Percentiles rank a stretch among this genome's conserved stretches.
Evolutionary conservation across 2,797 vertebrate genomes (phyloP).

Genomic region (Neopelma chrysocephalum): DNA sequence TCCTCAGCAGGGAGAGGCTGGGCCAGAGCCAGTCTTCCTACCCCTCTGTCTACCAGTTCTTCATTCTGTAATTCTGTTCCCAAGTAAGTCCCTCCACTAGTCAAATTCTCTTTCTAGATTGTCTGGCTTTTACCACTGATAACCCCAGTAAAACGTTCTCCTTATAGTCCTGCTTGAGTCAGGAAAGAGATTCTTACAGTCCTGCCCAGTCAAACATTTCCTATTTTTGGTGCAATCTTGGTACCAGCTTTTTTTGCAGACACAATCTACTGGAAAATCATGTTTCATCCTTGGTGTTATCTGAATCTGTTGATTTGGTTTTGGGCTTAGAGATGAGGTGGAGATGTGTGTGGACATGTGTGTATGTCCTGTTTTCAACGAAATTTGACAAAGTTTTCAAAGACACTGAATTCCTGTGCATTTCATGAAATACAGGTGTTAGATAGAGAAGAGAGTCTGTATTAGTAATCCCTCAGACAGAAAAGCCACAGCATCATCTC

Average conservation of each 20-base stretch:
- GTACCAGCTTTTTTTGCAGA: not conserved
- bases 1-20: not conserved
- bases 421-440: not conserved
- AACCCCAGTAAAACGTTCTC: not conserved
- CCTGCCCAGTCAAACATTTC: rapidly evolving
- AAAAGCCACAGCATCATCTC: not conserved
- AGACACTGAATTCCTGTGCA: not conserved
- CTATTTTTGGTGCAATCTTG: not conserved
- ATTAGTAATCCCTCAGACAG: not conserved
- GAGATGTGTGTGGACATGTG: not conserved
- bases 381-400: not conserved
- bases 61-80: not conserved
- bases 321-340: not conserved
- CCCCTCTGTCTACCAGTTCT: not conserved
- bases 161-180: not conserved
- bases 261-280: not conserved
- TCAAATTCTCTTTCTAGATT: not conserved
- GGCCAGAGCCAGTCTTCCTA: not conserved
- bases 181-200: not conserved
- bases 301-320: not conserved
- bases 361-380: not conserved
- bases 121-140: not conserved
- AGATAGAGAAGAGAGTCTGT: not conserved
- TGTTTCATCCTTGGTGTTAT: not conserved
- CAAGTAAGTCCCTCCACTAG: not conserved